Percentiles rank a stretch among this genome's conserved stretches.
phyloP scores from a whole-genome alignment of 2,797 vertebrate genomes.

The Acomys russatus region DNA sequence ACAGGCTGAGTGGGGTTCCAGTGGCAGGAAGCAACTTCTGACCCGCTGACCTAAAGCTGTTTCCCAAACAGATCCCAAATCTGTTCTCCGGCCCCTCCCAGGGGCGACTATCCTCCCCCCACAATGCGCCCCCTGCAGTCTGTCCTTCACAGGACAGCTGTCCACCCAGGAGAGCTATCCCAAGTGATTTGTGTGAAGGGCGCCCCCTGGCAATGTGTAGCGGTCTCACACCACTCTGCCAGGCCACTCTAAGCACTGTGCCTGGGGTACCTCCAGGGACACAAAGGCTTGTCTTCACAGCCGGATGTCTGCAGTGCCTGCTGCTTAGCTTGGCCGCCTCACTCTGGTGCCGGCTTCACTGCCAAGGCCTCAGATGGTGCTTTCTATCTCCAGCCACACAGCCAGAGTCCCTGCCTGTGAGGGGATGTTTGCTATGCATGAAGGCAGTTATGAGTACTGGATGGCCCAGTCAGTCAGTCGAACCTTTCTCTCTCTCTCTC shows the following conservation, averaged over 20 bases:
- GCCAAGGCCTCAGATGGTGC: not conserved
- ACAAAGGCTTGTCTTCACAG: accelerated
- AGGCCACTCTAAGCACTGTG: accelerated
- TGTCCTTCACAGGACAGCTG: not conserved
- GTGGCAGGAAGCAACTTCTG: not conserved
- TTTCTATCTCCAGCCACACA: not conserved
- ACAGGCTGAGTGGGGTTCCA: not conserved
- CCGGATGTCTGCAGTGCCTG: not conserved
- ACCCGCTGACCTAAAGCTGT: not conserved
- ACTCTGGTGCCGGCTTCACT: not conserved
- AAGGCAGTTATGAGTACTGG: accelerated
- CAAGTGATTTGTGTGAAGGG: not conserved
- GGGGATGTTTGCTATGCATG: not conserved
- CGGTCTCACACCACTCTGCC: not conserved
- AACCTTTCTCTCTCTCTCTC: no score
- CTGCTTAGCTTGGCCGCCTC: not conserved
- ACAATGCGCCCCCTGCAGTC: not conserved
- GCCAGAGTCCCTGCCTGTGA: not conserved
- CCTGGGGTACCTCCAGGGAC: accelerated
- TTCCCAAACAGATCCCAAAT: no score
- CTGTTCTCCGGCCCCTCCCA: accelerated
- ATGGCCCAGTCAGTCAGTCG: no score
- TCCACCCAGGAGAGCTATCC: not conserved
- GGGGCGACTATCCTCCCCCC: not conserved
- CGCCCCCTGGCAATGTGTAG: not conserved